Evolutionary conservation across 1,140 invertebrate genomes (phyloP).

Genomic region (Vanessa tameamea): DNA sequence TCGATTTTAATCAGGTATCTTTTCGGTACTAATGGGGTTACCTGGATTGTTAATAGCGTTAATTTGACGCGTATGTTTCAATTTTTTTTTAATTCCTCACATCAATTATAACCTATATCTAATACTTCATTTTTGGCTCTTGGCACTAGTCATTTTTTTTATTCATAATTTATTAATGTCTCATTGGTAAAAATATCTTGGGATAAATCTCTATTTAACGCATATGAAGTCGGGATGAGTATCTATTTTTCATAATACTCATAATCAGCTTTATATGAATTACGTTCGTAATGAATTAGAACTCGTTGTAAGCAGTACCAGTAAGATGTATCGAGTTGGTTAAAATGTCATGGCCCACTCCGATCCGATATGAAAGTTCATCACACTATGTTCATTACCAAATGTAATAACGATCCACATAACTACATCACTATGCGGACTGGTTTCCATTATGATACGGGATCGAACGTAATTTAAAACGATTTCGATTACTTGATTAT

Average conservation of each 20-base stretch:
- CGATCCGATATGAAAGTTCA: constrained; percentile 71
- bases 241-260: not conserved
- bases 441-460: constrained; percentile 57
- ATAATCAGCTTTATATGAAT: constrained; percentile 5
- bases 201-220: too few species aligned
- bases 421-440: constrained; percentile 67
- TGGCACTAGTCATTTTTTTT: too few species aligned
- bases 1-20: too few species aligned
- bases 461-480: not conserved
- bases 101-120: too few species aligned
- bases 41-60: too few species aligned
- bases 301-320: constrained; percentile 40
- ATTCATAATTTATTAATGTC: too few species aligned
- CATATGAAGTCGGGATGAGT: too few species aligned
- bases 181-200: too few species aligned
- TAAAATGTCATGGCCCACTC: constrained; percentile 70
- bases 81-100: too few species aligned
- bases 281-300: constrained; percentile 43
- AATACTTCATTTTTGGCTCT: too few species aligned
- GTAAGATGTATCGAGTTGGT: constrained; percentile 58
- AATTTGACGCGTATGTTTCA: too few species aligned
- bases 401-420: constrained; percentile 68
- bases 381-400: constrained; percentile 70
- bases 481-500: constrained; percentile 14
- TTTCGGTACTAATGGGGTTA: too few species aligned